Evolutionary conservation across 2,113 vertebrate species (phyloP).

Genomic region (Penelope pileata): DNA sequence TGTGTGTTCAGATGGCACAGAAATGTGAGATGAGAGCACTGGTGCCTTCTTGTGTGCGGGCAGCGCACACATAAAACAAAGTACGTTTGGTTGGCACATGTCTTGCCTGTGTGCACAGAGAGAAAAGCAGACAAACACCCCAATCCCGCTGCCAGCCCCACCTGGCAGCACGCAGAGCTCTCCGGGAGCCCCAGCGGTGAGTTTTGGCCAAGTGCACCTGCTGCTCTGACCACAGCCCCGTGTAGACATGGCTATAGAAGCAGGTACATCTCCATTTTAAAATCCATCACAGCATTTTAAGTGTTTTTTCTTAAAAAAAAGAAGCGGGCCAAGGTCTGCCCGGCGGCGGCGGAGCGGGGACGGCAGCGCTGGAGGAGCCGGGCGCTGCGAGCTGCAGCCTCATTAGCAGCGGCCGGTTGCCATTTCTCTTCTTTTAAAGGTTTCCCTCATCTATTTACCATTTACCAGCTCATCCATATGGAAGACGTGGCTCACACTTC

Average conservation of each 20-base stretch:
- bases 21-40: fast-evolving
- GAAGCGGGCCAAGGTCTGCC: not conserved
- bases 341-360: not conserved
- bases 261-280: fast-evolving
- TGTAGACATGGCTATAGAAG: too few relatives aligned
- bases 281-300: not conserved
- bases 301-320: not conserved
- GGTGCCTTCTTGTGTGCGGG: not conserved
- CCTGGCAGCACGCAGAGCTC: fast-evolving
- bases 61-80: fast-evolving
- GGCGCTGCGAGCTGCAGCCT: not conserved
- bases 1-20: fast-evolving
- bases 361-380: not conserved
- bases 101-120: fast-evolving
- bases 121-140: not conserved
- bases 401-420: constrained; percentile 36
- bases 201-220: not conserved
- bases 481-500: constrained; percentile 75
- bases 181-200: fast-evolving
- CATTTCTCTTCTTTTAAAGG: constrained; percentile 67
- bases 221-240: too few relatives aligned
- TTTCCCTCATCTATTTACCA: constrained; percentile 66
- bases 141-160: not conserved
- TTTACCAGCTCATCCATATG: constrained; percentile 81
- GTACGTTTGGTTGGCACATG: fast-evolving